Percentiles rank a stretch among this genome's conserved stretches.
These are phyloP conservation scores for Centroberyx gerrardi DNA, from an alignment of 2,797 vertebrate genomes.

Conservation along the genomic window DNA sequence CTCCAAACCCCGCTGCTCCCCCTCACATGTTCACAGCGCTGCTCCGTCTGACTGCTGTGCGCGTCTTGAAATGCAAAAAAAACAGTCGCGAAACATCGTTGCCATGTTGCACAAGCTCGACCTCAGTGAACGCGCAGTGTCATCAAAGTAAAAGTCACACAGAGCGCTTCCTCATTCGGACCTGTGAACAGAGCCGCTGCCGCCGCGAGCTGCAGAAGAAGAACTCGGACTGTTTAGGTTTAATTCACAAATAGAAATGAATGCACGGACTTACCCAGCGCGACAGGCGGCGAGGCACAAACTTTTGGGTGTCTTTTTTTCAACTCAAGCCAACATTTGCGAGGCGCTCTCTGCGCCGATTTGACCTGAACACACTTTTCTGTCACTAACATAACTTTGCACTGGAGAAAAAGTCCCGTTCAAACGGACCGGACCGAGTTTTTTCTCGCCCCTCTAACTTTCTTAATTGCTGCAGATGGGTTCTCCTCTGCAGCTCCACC, in stretches of 20 bases:
- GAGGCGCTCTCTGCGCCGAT: slow-evolving; percentile 29
- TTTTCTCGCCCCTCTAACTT: slow-evolving; percentile 4
- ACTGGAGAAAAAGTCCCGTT: slow-evolving; percentile 20
- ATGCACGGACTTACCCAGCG: slow-evolving; percentile 65
- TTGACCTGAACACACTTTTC: slow-evolving; percentile 37
- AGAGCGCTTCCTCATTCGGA: slow-evolving; percentile 57
- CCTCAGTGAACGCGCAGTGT: slow-evolving; percentile 7
- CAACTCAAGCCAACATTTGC: slow-evolving; percentile 25
- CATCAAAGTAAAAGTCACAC: slow-evolving; percentile 17
- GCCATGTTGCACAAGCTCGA: slow-evolving; percentile 1
- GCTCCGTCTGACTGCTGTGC: neutral
- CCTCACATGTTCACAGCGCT: neutral
- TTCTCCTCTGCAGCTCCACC: slow-evolving; percentile 50
- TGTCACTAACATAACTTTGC: slow-evolving; percentile 54
- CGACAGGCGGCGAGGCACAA: slow-evolving; percentile 46
- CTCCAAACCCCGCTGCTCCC: slow-evolving; percentile 12
- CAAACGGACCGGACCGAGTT: neutral
- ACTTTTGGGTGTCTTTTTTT: slow-evolving; percentile 39
- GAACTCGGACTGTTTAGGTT: neutral
- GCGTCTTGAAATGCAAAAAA: neutral
- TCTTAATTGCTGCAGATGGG: slow-evolving; percentile 20
- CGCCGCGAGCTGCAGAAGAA: slow-evolving; percentile 40
- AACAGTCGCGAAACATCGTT: slow-evolving; percentile 4
- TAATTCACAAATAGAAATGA: slow-evolving; percentile 39
- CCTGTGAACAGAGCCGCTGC: slow-evolving; percentile 36